Percentiles rank a stretch among this genome's conserved stretches.
These are phyloP conservation scores for Spodoptera exigua DNA, from an alignment of 2,888 invertebrate species.

Conservation along the genomic window DNA sequence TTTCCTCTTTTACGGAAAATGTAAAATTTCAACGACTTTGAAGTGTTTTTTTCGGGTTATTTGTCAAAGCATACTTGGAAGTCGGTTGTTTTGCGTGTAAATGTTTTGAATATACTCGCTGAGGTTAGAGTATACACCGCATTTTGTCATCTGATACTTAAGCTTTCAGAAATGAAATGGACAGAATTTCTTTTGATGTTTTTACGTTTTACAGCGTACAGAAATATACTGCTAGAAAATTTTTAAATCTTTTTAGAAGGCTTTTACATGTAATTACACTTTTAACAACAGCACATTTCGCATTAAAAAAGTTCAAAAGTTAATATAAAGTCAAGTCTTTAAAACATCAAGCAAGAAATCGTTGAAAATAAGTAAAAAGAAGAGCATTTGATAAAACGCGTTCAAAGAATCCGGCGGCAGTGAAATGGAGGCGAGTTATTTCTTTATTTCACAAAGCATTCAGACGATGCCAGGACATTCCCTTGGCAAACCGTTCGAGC, in stretches of 20 bases:
- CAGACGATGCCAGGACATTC: slow-evolving; percentile 50
- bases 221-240: neutral
- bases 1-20: slow-evolving; percentile 26
- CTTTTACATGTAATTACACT: too few species aligned
- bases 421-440: slow-evolving; percentile 53
- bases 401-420: slow-evolving; percentile 41
- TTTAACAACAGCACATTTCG: neutral
- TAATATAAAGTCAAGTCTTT: neutral
- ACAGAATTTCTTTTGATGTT: neutral
- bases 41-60: slow-evolving; percentile 40
- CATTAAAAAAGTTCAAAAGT: neutral
- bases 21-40: slow-evolving; percentile 35
- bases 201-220: slow-evolving; percentile 1
- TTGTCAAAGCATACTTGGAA: slow-evolving; percentile 57
- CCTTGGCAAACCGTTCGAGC: slow-evolving; percentile 54
- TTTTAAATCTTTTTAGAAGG: too few species aligned
- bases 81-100: slow-evolving; percentile 45
- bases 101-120: slow-evolving; percentile 42
- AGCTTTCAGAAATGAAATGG: slow-evolving; percentile 11
- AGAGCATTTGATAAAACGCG: slow-evolving; percentile 29
- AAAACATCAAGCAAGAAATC: slow-evolving; percentile 15
- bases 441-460: slow-evolving; percentile 51
- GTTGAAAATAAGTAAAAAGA: slow-evolving; percentile 8
- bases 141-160: slow-evolving; percentile 19
- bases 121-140: slow-evolving; percentile 27